A percentile compares a stretch with the other conserved stretches of the same genome.
phyloP scores from a whole-genome alignment of 1,140 invertebrate genomes.

The Latrodectus geometricus region DNA sequence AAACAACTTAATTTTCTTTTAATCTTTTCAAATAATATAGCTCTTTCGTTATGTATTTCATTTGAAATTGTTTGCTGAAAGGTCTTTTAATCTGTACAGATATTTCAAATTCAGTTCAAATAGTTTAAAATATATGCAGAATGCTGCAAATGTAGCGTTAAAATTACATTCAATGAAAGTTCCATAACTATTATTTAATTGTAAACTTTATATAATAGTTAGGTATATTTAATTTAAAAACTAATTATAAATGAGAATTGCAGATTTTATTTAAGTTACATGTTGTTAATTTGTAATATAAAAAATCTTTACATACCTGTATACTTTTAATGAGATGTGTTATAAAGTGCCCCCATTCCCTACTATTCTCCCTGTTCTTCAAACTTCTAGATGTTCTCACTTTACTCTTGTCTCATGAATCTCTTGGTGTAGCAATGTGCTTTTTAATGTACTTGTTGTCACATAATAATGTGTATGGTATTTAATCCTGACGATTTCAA shows the following conservation, averaged over 20 bases:
- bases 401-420: slow-evolving; percentile 29
- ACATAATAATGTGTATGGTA: slow-evolving; percentile 34
- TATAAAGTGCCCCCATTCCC: slow-evolving; percentile 4
- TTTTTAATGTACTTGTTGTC: slow-evolving; percentile 48
- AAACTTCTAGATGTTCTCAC: slow-evolving; percentile 54
- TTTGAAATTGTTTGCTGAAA: too few species aligned
- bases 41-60: too few species aligned
- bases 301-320: neutral
- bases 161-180: neutral
- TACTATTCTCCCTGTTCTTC: slow-evolving; percentile 40
- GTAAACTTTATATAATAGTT: neutral
- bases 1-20: too few species aligned
- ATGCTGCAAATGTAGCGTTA: neutral
- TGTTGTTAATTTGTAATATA: neutral
- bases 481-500: neutral
- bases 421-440: slow-evolving; percentile 58
- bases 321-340: neutral
- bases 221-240: neutral
- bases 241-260: neutral
- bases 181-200: neutral
- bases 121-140: neutral
- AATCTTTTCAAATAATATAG: too few species aligned
- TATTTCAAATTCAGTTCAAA: too few species aligned
- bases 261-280: neutral
- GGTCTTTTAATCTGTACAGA: too few species aligned